Base-by-base conservation (phyloP, 1,140 invertebrate species). In the Heliconius congener region DNA sequence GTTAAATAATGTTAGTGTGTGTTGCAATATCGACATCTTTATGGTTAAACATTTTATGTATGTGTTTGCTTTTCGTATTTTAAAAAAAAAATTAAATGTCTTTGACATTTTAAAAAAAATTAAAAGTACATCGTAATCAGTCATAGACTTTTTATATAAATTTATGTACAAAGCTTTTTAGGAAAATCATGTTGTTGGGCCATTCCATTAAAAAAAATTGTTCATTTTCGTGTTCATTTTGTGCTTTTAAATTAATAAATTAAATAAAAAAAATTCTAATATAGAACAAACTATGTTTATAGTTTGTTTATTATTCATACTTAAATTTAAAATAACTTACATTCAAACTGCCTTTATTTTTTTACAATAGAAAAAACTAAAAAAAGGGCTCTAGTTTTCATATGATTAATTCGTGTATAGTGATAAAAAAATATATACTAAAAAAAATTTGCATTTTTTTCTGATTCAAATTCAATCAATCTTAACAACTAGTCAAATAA, bases 1-100 rank as follows among this genome's bases (percentile, higher is more conserved):
- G 84, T 89, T 89, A 86, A 83, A 84, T 91, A 87, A 88, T 86
- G 74, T 88, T 90, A 90, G 81, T 89, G 88, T 82, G 91, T 90
- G 90, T 88, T 90, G 89, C 86, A 87, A 86, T 86, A 87, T 85
- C 78, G 86, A 88, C 87, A 88, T 90, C 81, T 89, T 89, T 85
- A 86, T 85, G 73, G 34, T 78, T 74, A 74, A 78, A 52, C 66
- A 34, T 77, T 72, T 55, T 72, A 72, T 37, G n/a, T 77, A 77
- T 77, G 66, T 77, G 52, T 77, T 77, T 77, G 76, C 66, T 77
- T 77, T 72, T 77, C 23, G 70, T 77, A 52, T 52, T 72, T 37
- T 77, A 37, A 19, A 66, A 23, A 30, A 55, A 37, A 27, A 57
- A 55, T 27, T 23, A 57, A 57, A 52, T 74, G 73, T 74, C 73